Base-by-base conservation (phyloP, 1,140 invertebrate genomes). In the Zaprionus davidi region DNA sequence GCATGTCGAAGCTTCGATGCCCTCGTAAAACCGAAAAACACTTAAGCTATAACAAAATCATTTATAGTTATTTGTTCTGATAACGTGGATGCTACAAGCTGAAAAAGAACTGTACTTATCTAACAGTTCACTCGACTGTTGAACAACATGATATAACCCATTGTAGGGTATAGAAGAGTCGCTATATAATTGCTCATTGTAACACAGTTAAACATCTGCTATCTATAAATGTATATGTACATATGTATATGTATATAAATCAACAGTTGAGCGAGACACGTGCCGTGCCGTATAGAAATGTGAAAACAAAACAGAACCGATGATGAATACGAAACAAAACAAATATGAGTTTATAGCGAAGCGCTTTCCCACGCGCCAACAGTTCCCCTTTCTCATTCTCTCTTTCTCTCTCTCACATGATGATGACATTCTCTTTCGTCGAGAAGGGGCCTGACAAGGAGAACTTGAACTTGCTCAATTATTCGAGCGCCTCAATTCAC, bases 251-350 rank as follows among this genome's bases (percentile, higher is more conserved):
- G 36, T 15, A 44, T 11, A 34, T 51, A 20, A 28, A 17, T 15
- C 9, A 34, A 59, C 6, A n/a, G 13, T 36, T 5, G 38, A 53
- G 26, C 56, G 7, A 17, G 13, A 53, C 60, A 71, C 60, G 68
- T 38, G 73, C 11, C 31, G 51, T 9, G 2, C 2, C 17, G 36
- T 46, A 46, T 36, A 51, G 53, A 55, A 65, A n/a, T 56, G 15
- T n/a, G 15, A 28, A 70, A 70, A 64, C 68, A 76, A 71, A 76
- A 71, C 53, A 76, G 3, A 64, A 55, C 0, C 60, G 34, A 36
- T 15, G 41, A 58, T 49, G 46, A 53, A 26, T 55, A 31, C 53
- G 51, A 75, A 63, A 75, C 53, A 76, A 76, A 71, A 36, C 38
- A 69, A 62, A 69, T 24, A 41, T 15, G 22, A 17, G 31, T 51